These are phyloP conservation scores for Datnioides undecimradiatus DNA, from an alignment of 2,113 vertebrate species.

Conservation along the genomic window DNA sequence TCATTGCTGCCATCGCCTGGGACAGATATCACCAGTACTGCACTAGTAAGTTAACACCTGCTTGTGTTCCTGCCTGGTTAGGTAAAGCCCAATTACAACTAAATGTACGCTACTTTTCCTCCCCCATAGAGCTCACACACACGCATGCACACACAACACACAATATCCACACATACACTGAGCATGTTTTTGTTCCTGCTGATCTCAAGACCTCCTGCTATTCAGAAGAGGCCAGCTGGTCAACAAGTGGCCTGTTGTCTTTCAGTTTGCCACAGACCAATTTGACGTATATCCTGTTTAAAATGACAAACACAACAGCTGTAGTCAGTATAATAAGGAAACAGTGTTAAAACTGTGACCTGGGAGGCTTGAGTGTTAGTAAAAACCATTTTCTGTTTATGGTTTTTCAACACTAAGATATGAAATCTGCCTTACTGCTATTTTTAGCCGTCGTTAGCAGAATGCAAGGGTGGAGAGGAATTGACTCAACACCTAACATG, in stretches of 20 bases:
- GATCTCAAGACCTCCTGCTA: slow-evolving; percentile 3
- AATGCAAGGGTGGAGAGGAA: background rate
- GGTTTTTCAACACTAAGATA: background rate
- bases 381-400: background rate
- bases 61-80: background rate
- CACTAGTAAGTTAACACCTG: slow-evolving; percentile 85
- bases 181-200: background rate
- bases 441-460: background rate
- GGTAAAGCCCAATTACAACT: background rate
- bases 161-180: background rate
- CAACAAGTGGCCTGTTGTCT: slow-evolving; percentile 11
- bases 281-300: background rate
- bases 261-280: background rate
- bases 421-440: background rate
- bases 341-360: background rate
- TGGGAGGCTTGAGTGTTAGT: background rate
- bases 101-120: background rate
- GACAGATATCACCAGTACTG: slow-evolving; percentile 95
- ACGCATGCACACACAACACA: background rate
- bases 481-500: background rate
- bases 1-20: slow-evolving; percentile 93
- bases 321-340: background rate
- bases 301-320: background rate
- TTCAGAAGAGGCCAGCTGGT: slow-evolving; percentile 8
- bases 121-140: background rate